A percentile compares a stretch with the other conserved stretches of the same genome.
Conservation (phyloP, 2,113 vertebrate genomes). For the Sapayoa aenigma region DNA sequence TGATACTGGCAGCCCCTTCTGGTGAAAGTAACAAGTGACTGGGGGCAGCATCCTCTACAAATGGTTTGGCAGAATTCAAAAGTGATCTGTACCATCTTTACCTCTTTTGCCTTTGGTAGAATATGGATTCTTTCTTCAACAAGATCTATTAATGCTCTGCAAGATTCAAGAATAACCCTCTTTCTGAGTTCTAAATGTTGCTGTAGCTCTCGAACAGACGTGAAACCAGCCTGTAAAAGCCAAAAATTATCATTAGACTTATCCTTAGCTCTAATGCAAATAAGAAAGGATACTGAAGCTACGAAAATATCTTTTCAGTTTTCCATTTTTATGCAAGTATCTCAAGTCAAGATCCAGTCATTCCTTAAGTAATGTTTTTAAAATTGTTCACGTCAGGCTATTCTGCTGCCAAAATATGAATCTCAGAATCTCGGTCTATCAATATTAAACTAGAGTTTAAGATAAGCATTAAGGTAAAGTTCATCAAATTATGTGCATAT, state of each 20-base stretch:
- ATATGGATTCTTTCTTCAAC: conserved; percentile 68
- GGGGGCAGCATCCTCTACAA: neutral
- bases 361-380: neutral
- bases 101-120: conserved; percentile 76
- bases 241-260: neutral
- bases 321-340: neutral
- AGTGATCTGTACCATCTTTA: conserved; percentile 46
- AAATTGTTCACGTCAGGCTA: neutral
- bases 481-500: neutral
- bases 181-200: conserved; percentile 81
- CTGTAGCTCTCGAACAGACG: conserved; percentile 77
- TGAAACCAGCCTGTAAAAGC: conserved; percentile 75
- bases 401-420: neutral
- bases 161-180: conserved; percentile 79
- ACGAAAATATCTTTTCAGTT: neutral
- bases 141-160: conserved; percentile 74
- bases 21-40: neutral
- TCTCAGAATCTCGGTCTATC: neutral
- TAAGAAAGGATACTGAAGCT: neutral
- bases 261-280: neutral
- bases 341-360: neutral
- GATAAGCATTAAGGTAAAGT: neutral
- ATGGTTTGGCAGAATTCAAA: neutral
- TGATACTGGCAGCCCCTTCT: neutral
- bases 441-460: neutral